A percentile compares a stretch with the other conserved stretches of the same genome.
Evolutionary conservation across 1,140 invertebrate species (phyloP).

Genomic region (Sogatella furcifera): DNA sequence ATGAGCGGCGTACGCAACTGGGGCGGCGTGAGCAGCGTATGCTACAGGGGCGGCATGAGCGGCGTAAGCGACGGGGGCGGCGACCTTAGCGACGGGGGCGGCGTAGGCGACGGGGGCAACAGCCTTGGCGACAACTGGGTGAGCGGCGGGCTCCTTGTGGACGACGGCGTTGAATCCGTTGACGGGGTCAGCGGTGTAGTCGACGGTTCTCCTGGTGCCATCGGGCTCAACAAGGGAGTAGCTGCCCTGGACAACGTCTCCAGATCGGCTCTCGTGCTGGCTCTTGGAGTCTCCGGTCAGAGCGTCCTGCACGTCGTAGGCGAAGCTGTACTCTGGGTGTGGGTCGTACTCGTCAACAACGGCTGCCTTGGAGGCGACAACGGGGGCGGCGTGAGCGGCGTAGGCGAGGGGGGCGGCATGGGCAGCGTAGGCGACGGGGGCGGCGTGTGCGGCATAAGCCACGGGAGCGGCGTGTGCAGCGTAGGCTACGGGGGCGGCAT

Average conservation of each 20-base stretch:
- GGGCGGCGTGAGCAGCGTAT: conserved; percentile 8
- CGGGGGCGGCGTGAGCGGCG: conserved; percentile 14
- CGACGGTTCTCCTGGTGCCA: conserved; percentile 26
- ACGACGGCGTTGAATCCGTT: conserved; percentile 22
- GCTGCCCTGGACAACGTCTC: conserved; percentile 53
- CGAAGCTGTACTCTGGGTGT: conserved; percentile 40
- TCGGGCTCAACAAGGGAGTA: conserved; percentile 41
- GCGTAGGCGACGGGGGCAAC: conserved; percentile 26
- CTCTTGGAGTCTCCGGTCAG: conserved; percentile 54
- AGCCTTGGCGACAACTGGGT: conserved; percentile 30
- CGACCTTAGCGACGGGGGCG: conserved; percentile 24
- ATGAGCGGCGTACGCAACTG: too few relatives aligned
- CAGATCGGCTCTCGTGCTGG: conserved; percentile 51
- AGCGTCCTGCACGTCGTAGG: conserved; percentile 55
- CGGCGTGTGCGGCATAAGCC: conserved; percentile 8
- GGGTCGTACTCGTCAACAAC: conserved; percentile 19
- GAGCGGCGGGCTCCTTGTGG: conserved; percentile 26
- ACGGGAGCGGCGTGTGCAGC: conserved; percentile 6
- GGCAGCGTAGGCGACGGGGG: conserved; percentile 4
- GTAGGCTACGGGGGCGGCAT: conserved; percentile 2
- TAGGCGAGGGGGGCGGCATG: conserved; percentile 22
- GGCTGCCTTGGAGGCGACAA: conserved; percentile 1
- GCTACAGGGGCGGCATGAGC: conserved; percentile 22
- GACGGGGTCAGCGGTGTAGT: conserved; percentile 24
- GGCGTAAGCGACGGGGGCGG: conserved; percentile 27